A percentile compares a stretch with the other conserved stretches of the same genome.
Conservation (phyloP, 2,888 invertebrate species). For the Eupithecia tripunctaria region DNA sequence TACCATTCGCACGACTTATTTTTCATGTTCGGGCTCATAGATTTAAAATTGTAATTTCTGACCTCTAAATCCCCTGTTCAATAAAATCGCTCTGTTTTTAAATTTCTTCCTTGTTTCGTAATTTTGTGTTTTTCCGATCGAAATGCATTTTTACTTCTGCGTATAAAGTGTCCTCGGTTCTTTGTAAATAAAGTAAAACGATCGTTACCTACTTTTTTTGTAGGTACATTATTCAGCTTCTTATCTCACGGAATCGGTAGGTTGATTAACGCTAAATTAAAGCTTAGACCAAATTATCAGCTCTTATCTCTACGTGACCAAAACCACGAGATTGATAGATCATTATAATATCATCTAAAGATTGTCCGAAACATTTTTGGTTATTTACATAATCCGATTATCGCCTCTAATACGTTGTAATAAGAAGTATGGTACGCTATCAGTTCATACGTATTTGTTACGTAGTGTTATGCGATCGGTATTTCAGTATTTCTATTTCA, state of each 20-base stretch:
- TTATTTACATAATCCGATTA: conserved; percentile 25
- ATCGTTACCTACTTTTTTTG: neutral
- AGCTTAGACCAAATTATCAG: conserved; percentile 48
- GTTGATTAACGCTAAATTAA: neutral
- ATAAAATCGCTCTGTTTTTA: conserved; percentile 19
- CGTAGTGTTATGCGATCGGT: conserved; percentile 19
- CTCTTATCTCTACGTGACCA: conserved; percentile 68
- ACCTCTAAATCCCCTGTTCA: conserved; percentile 23
- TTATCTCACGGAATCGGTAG: neutral
- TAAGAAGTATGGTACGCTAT: conserved; percentile 24
- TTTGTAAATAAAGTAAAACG: neutral
- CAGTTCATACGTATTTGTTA: conserved; percentile 31
- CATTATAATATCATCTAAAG: conserved; percentile 23
- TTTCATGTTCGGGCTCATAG: conserved; percentile 25
- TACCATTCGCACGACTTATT: conserved; percentile 34
- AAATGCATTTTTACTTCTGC: neutral
- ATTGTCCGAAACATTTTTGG: conserved; percentile 25
- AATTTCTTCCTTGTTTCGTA: conserved; percentile 5
- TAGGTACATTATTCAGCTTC: neutral
- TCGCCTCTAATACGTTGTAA: conserved; percentile 25
- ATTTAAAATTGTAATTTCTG: conserved; percentile 39
- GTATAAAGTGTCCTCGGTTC: neutral
- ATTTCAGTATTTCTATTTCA: conserved; percentile 14
- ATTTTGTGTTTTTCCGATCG: neutral
- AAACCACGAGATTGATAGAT: conserved; percentile 52